phyloP scores from a whole-genome alignment of 2,113 vertebrate genomes.

The Lophotis ruficrista region DNA sequence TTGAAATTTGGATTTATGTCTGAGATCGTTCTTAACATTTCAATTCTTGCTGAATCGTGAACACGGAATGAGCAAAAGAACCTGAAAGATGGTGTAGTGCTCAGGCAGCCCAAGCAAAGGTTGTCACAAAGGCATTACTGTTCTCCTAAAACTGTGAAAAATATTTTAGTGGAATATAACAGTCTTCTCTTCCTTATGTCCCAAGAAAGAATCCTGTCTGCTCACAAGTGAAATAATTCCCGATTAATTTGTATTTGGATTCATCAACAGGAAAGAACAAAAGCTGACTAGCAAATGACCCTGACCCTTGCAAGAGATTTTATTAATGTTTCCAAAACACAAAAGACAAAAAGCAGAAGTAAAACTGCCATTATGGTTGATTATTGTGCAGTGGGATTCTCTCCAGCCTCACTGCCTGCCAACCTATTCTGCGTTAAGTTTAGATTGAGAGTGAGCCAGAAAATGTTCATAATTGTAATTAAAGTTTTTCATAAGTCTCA shows the following conservation, averaged over 20 bases:
- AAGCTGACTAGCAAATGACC: background rate
- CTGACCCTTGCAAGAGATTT: background rate
- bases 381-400: background rate
- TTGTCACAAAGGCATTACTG: background rate
- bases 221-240: background rate
- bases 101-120: background rate
- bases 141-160: background rate
- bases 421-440: background rate
- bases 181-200: background rate
- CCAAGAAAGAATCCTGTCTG: background rate
- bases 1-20: background rate
- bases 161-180: background rate
- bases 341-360: background rate
- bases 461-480: background rate
- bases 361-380: background rate
- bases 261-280: background rate
- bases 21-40: background rate
- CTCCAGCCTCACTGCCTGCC: background rate
- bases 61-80: background rate
- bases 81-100: background rate
- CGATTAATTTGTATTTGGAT: background rate
- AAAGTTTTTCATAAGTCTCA: conserved; percentile 9
- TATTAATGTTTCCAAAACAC: background rate
- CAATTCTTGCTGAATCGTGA: background rate
- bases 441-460: background rate